These are phyloP conservation scores for Andrena camellia DNA, from an alignment of 2,888 invertebrate species.

Conservation along the genomic window DNA sequence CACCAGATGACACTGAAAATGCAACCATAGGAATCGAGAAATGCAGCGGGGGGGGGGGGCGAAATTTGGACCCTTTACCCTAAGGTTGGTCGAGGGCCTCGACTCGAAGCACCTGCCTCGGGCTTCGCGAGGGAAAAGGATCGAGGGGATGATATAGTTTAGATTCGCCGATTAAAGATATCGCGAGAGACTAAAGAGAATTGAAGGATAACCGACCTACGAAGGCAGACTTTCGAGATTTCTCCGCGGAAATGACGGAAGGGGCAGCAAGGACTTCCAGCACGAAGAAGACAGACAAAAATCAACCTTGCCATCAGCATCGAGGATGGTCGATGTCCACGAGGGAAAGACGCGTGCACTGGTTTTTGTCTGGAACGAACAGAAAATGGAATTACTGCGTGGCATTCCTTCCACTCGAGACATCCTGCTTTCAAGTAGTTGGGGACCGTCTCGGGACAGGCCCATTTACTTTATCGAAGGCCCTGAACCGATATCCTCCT, in stretches of 20 bases:
- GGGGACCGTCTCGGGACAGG: slow-evolving; percentile 22
- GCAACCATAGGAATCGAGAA: too few relatives aligned
- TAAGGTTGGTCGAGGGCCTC: too few relatives aligned
- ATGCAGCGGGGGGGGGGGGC: too few relatives aligned
- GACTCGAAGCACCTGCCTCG: too few relatives aligned
- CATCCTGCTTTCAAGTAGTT: slow-evolving; percentile 9
- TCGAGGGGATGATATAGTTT: too few relatives aligned
- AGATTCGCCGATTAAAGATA: background rate
- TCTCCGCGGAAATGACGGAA: slow-evolving; percentile 2
- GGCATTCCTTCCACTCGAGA: slow-evolving; percentile 30
- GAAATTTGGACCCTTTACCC: too few relatives aligned
- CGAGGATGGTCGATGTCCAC: slow-evolving; percentile 58
- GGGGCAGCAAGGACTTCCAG: slow-evolving; percentile 47
- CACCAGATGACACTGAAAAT: too few relatives aligned
- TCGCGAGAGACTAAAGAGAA: background rate
- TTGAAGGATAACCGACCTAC: background rate
- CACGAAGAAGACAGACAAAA: slow-evolving; percentile 53
- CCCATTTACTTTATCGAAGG: slow-evolving; percentile 35
- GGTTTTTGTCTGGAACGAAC: too few relatives aligned
- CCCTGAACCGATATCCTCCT: slow-evolving; percentile 55
- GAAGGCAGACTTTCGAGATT: background rate
- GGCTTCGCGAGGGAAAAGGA: too few relatives aligned
- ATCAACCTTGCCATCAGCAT: slow-evolving; percentile 60
- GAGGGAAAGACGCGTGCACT: slow-evolving; percentile 30
- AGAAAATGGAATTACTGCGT: slow-evolving; percentile 11